Base-by-base conservation (phyloP, 1,140 invertebrate genomes). In the Lepidurus couesii region DNA sequence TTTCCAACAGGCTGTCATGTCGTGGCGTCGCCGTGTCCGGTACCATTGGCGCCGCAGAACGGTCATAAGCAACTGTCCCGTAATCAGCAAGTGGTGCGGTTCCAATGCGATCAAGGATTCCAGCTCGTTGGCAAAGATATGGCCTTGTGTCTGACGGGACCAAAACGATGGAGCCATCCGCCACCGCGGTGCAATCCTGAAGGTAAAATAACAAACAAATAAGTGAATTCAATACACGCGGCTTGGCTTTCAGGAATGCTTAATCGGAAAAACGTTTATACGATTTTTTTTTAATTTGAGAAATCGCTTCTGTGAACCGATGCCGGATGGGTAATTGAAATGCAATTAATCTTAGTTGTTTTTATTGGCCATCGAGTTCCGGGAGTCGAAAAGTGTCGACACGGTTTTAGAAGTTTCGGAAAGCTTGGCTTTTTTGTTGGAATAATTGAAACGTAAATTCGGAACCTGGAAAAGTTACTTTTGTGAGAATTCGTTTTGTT, bases 31-130 rank as follows among this genome's bases (percentile, higher is more conserved):
- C 53, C 53, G 3, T 65, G 53, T 65, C 53, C 53, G 53, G 53
- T 65, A 65, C 53, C 53, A 13, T 65, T 65, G 53, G 53, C 53
- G 53, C 53, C 53, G 53, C 53, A 65, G 21, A 13, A 65, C 21
- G 53, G 53, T 1, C 53, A 65, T n/a, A 65, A n/a, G 53, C 53
- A 65, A 65, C 53, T 65, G 53, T 65, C 53, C 9, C 53, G 13
- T 65, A 65, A 65, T 65, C 53, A 65, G 53, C 53, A 65, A 65
- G 16, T 65, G 53, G 53, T 65, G 53, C 53, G 53, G 53, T 65
- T 65, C 53, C 53, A 65, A 65, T 65, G 53, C 53, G 13, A 65
- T 65, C 53, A 5, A 65, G 53, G 53, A 65, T 65, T 65, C 53
- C 53, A 65, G 53, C 53, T 65, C 53, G 53, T 65, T 13, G 53